A percentile compares a stretch with the other conserved stretches of the same genome.
phyloP scores from a whole-genome alignment of 2,797 vertebrate species.

The Ammospiza maritima region DNA sequence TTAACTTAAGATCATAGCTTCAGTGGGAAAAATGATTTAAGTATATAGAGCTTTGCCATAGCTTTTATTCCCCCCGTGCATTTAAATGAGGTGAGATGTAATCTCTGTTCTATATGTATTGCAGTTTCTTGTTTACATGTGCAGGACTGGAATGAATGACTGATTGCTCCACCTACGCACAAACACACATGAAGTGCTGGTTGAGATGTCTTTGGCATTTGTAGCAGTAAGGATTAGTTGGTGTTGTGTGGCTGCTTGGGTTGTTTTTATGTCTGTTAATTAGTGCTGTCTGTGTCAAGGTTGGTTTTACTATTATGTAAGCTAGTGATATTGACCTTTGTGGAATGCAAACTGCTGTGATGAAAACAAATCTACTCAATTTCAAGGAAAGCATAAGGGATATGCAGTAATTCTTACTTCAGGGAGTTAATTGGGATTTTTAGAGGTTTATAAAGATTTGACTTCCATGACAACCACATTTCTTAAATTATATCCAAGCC shows the following conservation, averaged over 20 bases:
- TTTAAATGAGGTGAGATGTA: slow-evolving; percentile 24
- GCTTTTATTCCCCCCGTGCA: not conserved
- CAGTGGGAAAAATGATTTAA: not conserved
- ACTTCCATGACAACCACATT: not conserved
- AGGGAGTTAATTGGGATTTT: not conserved
- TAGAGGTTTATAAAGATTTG: not conserved
- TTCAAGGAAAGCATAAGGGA: not conserved
- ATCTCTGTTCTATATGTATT: not conserved
- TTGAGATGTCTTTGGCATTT: slow-evolving; percentile 47
- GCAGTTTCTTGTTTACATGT: slow-evolving; percentile 24
- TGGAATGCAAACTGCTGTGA: slow-evolving; percentile 37
- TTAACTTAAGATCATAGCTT: not conserved
- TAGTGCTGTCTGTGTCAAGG: slow-evolving; percentile 64
- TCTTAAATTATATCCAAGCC: not conserved
- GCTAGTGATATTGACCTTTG: slow-evolving; percentile 37
- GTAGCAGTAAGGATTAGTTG: slow-evolving; percentile 59
- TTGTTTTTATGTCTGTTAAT: slow-evolving; percentile 69
- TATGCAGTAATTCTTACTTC: not conserved
- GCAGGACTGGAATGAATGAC: slow-evolving; percentile 18
- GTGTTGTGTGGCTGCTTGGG: slow-evolving; percentile 12
- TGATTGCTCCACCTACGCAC: not conserved
- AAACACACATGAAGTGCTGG: slow-evolving; percentile 23
- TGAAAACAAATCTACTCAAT: slow-evolving; percentile 8
- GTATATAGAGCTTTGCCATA: not conserved
- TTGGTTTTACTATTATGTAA: slow-evolving; percentile 69